These are phyloP conservation scores for Cylindroiulus punctatus DNA, from an alignment of 2,888 invertebrate species.

Conservation along the genomic window DNA sequence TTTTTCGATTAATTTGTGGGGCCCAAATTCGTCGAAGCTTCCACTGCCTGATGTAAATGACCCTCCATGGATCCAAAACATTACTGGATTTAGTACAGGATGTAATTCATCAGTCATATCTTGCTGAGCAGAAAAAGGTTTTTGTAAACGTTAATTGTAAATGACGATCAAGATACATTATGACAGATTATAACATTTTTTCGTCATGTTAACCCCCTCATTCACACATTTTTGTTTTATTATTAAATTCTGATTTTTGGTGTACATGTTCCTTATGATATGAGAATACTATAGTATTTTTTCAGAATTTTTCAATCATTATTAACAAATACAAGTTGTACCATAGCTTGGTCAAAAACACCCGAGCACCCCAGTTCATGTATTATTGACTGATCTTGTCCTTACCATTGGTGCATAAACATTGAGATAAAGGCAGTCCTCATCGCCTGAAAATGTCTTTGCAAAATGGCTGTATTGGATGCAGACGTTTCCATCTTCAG, in stretches of 20 bases:
- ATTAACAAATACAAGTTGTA: background rate
- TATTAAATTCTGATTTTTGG: too few relatives aligned
- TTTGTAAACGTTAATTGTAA: background rate
- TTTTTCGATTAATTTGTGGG: constrained; percentile 32
- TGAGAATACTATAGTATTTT: too few relatives aligned
- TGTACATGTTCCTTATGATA: too few relatives aligned
- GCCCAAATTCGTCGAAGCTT: background rate
- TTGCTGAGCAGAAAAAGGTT: too few relatives aligned
- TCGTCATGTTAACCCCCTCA: too few relatives aligned
- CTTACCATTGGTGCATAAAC: constrained; percentile 56
- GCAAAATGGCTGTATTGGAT: constrained; percentile 49
- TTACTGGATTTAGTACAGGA: too few relatives aligned
- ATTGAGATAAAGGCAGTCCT: constrained; percentile 58
- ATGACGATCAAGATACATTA: too few relatives aligned
- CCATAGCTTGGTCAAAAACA: too few relatives aligned
- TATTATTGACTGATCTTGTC: background rate
- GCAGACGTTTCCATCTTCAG: constrained; percentile 55
- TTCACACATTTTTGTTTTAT: too few relatives aligned
- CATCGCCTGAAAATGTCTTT: constrained; percentile 51
- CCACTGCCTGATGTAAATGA: background rate
- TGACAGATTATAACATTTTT: too few relatives aligned
- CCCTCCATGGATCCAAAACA: constrained; percentile 51
- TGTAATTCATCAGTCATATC: background rate
- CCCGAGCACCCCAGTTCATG: too few relatives aligned
- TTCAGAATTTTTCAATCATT: background rate